Evolutionary conservation across 2,797 vertebrate species (phyloP), one percentile per base, ranked within the genome.

Genomic region (Silurus aristotelis): DNA sequence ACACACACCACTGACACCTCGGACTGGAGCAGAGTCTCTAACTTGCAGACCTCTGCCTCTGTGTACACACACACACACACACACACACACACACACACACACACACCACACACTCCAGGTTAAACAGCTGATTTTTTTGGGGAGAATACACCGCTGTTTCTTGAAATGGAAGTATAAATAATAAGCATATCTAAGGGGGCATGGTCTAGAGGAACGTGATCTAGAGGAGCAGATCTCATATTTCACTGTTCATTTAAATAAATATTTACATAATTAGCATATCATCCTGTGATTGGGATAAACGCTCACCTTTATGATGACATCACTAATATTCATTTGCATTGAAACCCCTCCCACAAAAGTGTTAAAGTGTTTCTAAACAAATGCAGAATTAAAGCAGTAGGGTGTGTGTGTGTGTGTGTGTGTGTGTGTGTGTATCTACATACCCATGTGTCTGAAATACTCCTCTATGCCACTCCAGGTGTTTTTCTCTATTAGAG

Each of bases 381-480:
- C 8, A 70, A 70, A 70, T 43, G 8, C n/a, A 43, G 43, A 70
- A 70, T 3, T 19, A 19, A 20, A 5, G 8, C 8, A 43, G 66
- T 3, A 68, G 27, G 27, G 17, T 27, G 27, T 68, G 31, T 5
- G 14, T 68, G 67, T 63, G 61, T 63, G 61, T 38, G 60, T 22
- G 8, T 46, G 14, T 71, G 52, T 56, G n/a, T 71, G 17, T 82
- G 77, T 80, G 38, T 80, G 84, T 86, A 48, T 60, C 19, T 80
- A 13, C 94, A 78, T 93, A 98, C 97, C 97, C 94, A 98, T 93
- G 90, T 96, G 96, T 86, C 95, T 95, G 92, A 97, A 98, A 84
- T 97, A 96, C 52, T 98, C 97, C 63, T 97, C 97, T 1, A 97
- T 96, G 48, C 97, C 97, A 0, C 94, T 97, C 97, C 97, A 97